Conservation (phyloP, 2,113 vertebrate genomes). For the Vulpes vulpes region DNA sequence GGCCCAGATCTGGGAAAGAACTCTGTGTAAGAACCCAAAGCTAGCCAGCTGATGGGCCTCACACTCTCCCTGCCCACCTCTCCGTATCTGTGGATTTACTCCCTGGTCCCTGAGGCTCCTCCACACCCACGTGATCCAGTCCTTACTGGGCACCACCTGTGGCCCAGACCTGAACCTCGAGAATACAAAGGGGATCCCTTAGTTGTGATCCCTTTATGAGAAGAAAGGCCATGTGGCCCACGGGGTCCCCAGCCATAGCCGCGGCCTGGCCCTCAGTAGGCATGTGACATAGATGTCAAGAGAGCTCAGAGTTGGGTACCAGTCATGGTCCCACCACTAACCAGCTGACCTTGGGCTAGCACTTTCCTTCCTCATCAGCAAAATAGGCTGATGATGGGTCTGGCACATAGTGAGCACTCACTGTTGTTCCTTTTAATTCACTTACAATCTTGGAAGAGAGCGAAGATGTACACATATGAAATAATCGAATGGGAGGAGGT, state of each 20-base stretch:
- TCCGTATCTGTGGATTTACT: rapidly evolving
- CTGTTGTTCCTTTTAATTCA: neutral
- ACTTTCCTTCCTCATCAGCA: neutral
- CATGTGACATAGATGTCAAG: rapidly evolving
- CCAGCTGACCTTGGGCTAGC: neutral
- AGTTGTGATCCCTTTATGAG: neutral
- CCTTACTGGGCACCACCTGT: neutral
- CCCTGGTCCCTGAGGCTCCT: neutral
- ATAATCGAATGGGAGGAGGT: neutral
- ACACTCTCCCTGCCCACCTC: rapidly evolving
- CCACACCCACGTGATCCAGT: neutral
- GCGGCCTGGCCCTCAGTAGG: neutral
- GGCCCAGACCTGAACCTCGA: neutral
- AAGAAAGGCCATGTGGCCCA: neutral
- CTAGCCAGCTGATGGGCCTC: rapidly evolving
- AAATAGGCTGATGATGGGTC: neutral
- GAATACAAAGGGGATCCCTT: neutral
- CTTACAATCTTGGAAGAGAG: neutral
- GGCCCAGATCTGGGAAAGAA: neutral
- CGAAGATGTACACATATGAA: neutral
- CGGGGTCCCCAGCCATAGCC: neutral
- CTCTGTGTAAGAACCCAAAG: neutral
- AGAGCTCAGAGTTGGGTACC: neutral
- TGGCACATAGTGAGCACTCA: neutral
- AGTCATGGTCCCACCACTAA: neutral